Evolutionary conservation across 2,888 invertebrate species (phyloP).

Genomic region (Cordilura impudica): DNA sequence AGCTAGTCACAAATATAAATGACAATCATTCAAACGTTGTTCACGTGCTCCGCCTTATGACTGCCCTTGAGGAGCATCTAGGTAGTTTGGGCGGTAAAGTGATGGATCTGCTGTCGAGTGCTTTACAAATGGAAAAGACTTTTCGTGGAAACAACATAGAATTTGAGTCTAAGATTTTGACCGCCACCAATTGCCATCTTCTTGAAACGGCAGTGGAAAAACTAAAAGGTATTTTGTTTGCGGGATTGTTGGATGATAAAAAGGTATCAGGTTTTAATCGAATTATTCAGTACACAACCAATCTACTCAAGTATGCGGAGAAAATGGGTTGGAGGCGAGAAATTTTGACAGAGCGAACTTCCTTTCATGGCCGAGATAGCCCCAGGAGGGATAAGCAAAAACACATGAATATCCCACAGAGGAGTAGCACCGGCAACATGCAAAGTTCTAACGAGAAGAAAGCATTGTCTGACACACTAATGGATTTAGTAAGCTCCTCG

Average conservation of each 20-base stretch:
- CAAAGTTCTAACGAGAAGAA: constrained; percentile 31
- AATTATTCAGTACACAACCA: constrained; percentile 56
- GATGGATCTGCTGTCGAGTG: constrained; percentile 79
- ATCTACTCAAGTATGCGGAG: constrained; percentile 61
- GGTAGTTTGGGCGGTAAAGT: constrained; percentile 88
- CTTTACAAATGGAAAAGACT: constrained; percentile 61
- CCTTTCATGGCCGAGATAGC: neutral
- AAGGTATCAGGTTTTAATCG: constrained; percentile 61
- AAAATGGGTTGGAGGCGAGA: constrained; percentile 56
- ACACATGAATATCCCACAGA: constrained; percentile 15
- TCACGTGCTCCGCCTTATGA: constrained; percentile 84
- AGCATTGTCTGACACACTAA: constrained; percentile 57
- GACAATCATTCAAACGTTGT: constrained; percentile 79
- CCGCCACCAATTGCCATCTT: constrained; percentile 82
- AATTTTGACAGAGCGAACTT: neutral
- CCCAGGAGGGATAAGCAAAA: neutral
- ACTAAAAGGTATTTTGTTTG: constrained; percentile 79
- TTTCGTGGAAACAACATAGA: constrained; percentile 82
- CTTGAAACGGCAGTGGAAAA: constrained; percentile 71
- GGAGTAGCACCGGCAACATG: neutral
- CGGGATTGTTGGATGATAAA: constrained; percentile 58
- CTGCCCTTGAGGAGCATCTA: constrained; percentile 87
- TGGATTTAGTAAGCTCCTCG: constrained; percentile 35
- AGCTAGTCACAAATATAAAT: neutral
- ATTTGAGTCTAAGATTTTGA: constrained; percentile 83